Conservation (phyloP, 2,888 invertebrate species). For the Erynnis tages region DNA sequence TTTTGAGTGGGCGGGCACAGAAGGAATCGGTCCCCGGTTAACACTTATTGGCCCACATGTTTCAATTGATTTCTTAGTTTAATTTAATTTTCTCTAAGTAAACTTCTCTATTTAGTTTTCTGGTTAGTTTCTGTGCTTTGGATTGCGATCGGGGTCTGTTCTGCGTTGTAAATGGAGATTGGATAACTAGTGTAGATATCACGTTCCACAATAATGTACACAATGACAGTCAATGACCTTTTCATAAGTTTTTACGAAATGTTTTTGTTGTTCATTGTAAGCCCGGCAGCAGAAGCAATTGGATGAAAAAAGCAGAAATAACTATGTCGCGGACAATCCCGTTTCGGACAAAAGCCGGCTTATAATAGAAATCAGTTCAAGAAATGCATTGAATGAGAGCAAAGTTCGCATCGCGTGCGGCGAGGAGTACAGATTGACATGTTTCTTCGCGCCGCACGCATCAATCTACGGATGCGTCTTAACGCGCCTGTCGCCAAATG, state of each 20-base stretch:
- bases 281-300: no score
- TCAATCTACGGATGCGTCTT: constrained; percentile 17
- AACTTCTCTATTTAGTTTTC: constrained; percentile 19
- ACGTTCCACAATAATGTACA: no score
- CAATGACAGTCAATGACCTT: no score
- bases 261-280: no score
- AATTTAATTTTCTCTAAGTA: constrained; percentile 21
- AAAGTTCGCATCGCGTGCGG: constrained; percentile 8
- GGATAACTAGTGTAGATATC: no score
- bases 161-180: no score
- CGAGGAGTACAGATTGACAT: constrained; percentile 20
- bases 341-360: neutral
- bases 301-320: no score
- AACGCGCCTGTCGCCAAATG: constrained; percentile 15
- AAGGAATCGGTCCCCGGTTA: constrained; percentile 64
- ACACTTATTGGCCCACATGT: constrained; percentile 71
- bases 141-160: neutral
- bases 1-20: constrained; percentile 60
- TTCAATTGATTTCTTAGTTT: constrained; percentile 61
- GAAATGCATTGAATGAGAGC: constrained; percentile 1
- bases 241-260: no score
- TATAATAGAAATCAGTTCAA: neutral
- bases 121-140: neutral
- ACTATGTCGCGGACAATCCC: no score
- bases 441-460: constrained; percentile 13